A percentile compares a stretch with the other conserved stretches of the same genome.
These are phyloP conservation scores for Corvus moneduloides DNA, from an alignment of 2,113 vertebrate species.

Conservation along the genomic window DNA sequence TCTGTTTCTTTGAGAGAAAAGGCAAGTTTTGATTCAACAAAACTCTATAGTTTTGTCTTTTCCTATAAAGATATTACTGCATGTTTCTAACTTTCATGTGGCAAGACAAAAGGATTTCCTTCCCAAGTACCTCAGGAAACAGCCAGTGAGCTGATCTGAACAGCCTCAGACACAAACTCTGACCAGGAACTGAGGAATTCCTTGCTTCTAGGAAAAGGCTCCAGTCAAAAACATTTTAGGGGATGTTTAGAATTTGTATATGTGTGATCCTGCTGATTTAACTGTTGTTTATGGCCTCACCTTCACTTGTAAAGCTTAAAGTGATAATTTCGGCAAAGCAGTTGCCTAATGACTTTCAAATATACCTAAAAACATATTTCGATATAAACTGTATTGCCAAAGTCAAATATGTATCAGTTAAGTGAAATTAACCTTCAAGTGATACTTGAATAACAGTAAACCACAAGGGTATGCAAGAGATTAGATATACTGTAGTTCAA, in stretches of 20 bases:
- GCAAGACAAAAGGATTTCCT: background rate
- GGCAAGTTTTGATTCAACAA: background rate
- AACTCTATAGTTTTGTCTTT: background rate
- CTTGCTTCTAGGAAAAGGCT: background rate
- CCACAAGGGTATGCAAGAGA: conserved; percentile 71
- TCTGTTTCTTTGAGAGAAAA: background rate
- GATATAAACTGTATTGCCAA: conserved; percentile 64
- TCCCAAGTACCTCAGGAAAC: background rate
- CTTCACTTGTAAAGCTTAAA: background rate
- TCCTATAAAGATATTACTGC: background rate
- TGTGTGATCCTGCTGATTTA: background rate
- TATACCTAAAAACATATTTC: conserved; percentile 76
- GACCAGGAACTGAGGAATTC: background rate
- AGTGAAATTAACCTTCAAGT: conserved; percentile 80
- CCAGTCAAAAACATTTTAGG: background rate
- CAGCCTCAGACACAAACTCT: background rate
- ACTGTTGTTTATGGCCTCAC: background rate
- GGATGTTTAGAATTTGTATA: background rate
- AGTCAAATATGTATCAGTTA: conserved; percentile 72
- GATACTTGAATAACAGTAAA: conserved; percentile 70
- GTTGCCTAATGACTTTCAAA: conserved; percentile 69
- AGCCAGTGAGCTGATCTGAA: background rate
- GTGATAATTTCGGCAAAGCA: conserved; percentile 40
- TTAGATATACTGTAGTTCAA: conserved; percentile 76
- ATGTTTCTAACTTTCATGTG: background rate